Percentiles rank a stretch among this genome's conserved stretches.
Conservation (phyloP, 2,797 vertebrate species). For the Pyrocephalus nanus region DNA sequence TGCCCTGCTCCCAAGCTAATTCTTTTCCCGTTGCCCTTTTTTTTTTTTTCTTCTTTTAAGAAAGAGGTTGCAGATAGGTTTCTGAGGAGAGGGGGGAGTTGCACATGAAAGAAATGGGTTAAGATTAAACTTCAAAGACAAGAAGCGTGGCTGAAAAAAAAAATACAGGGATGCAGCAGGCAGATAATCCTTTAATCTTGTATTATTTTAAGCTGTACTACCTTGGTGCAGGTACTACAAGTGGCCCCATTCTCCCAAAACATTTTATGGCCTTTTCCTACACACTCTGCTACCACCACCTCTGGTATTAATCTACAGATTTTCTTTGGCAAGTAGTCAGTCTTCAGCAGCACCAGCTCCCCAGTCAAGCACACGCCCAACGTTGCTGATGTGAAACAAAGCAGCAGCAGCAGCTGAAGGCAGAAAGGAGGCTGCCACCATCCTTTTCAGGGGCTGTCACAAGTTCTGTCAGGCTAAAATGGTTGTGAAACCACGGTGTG, state of each 20-base stretch:
- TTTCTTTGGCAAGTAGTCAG: background rate
- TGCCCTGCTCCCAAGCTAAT: background rate
- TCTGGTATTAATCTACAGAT: background rate
- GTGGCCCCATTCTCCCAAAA: background rate
- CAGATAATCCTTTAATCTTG: background rate
- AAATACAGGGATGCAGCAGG: background rate
- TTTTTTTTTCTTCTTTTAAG: background rate
- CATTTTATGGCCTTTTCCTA: background rate
- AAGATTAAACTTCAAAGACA: background rate
- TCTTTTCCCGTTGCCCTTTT: background rate
- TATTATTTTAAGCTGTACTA: background rate
- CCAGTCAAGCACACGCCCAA: background rate
- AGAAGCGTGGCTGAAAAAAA: background rate
- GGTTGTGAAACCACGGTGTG: background rate
- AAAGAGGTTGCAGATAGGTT: background rate
- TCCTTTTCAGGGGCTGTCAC: background rate
- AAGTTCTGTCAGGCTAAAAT: background rate
- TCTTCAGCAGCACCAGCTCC: background rate
- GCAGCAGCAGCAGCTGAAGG: background rate
- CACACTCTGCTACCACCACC: background rate
- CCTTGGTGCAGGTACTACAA: background rate
- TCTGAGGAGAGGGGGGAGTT: background rate
- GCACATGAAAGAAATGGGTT: background rate
- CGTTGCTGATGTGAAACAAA: rapidly evolving
- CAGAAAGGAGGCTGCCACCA: background rate